These are phyloP conservation scores for Desmodus rotundus DNA, from an alignment of 2,113 vertebrate genomes.

Conservation along the genomic window DNA sequence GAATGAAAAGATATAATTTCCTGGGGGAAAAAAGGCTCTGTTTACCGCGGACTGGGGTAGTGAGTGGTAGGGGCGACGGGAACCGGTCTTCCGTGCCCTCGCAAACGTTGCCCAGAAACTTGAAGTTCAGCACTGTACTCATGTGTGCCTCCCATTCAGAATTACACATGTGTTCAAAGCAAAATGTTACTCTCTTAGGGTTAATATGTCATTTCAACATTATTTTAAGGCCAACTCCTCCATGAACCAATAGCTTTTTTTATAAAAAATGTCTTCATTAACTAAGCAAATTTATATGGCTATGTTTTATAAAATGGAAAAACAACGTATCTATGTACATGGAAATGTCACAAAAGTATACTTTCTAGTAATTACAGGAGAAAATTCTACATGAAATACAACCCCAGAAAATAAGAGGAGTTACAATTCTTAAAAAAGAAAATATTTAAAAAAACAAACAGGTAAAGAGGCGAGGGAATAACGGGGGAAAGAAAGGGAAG, in stretches of 20 bases:
- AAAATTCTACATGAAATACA: background rate
- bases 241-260: background rate
- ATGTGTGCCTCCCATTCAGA: background rate
- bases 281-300: background rate
- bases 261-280: background rate
- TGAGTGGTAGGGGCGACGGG: background rate
- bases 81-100: background rate
- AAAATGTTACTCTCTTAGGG: background rate
- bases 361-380: background rate
- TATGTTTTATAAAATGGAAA: background rate
- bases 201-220: constrained; percentile 4
- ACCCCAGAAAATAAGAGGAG: background rate
- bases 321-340: background rate
- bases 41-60: background rate
- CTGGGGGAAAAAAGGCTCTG: background rate
- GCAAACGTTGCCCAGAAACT: background rate
- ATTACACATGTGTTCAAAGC: background rate
- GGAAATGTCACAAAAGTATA: background rate
- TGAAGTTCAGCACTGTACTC: background rate
- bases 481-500: no score
- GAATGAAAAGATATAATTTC: constrained; percentile 18
- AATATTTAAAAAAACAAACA: background rate
- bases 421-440: background rate
- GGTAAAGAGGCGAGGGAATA: no score
- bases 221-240: constrained; percentile 5